These are phyloP conservation scores for Dryobotodes eremita DNA, from an alignment of 2,888 invertebrate species.

Conservation along the genomic window DNA sequence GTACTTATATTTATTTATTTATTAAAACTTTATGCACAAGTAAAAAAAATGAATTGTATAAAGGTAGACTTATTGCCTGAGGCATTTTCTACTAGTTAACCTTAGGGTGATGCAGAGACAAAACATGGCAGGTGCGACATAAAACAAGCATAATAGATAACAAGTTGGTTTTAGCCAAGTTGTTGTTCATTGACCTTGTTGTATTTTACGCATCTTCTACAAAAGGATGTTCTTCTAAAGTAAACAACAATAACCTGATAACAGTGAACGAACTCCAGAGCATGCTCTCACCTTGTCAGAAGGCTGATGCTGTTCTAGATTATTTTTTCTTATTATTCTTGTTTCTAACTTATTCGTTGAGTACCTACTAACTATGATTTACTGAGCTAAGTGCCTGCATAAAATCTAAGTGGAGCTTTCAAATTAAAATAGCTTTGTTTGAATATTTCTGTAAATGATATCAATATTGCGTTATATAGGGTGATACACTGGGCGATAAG, in stretches of 20 bases:
- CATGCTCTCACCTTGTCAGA: not conserved
- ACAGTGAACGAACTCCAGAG: not conserved
- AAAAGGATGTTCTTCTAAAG: not conserved
- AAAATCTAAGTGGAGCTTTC: not conserved
- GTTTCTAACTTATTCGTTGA: not conserved
- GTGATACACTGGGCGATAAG: too few species aligned
- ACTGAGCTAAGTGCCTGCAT: not conserved
- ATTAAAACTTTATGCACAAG: too few species aligned
- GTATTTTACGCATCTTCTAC: not conserved
- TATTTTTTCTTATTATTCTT: not conserved
- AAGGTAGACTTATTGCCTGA: too few species aligned
- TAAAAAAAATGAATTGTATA: too few species aligned
- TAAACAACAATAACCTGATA: not conserved
- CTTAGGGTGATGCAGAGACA: too few species aligned
- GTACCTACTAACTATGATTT: not conserved
- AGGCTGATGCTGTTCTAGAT: not conserved
- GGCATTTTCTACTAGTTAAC: too few species aligned
- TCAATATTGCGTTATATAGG: not conserved
- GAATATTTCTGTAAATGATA: too few species aligned
- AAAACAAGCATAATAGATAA: too few species aligned
- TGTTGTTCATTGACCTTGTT: not conserved
- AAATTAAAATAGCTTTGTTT: not conserved
- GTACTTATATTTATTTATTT: too few species aligned
- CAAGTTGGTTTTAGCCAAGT: too few species aligned
- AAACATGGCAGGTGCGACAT: too few species aligned